Conservation (phyloP, 1,140 invertebrate species). For the Aphidius gifuensis region DNA sequence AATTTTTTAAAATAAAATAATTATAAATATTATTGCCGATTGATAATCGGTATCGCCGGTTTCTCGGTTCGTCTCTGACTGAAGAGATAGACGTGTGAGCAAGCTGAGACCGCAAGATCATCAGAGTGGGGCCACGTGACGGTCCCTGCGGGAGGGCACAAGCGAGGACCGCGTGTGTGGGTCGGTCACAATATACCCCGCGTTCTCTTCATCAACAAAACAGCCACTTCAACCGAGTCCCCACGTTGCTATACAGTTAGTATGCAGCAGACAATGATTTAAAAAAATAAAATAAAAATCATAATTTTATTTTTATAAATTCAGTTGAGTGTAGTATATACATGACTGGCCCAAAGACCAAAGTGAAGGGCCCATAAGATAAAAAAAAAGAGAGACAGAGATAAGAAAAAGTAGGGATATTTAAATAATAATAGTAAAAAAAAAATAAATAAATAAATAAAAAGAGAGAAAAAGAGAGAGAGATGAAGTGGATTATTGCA, state of each 20-base stretch:
- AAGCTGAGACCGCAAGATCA: not conserved
- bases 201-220: not conserved
- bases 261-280: too few relatives aligned
- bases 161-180: constrained; percentile 26
- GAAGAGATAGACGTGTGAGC: constrained; percentile 32
- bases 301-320: too few relatives aligned
- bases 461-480: too few relatives aligned
- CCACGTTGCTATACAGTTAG: too few relatives aligned
- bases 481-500: constrained; percentile 11
- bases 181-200: constrained; percentile 10
- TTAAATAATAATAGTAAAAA: not conserved
- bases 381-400: not conserved
- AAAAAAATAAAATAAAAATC: too few relatives aligned
- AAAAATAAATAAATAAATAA: not conserved
- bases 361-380: not conserved
- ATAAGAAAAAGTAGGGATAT: not conserved
- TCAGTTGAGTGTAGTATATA: too few relatives aligned
- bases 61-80: constrained; percentile 52
- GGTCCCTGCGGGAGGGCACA: constrained; percentile 45
- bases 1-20: too few relatives aligned
- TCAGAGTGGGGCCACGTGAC: constrained; percentile 43
- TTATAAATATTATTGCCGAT: not conserved
- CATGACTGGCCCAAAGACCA: too few relatives aligned
- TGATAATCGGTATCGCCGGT: constrained; percentile 34
- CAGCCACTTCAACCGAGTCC: too few relatives aligned